Conservation (phyloP, 2,113 vertebrate genomes). For the Pandion haliaetus region DNA sequence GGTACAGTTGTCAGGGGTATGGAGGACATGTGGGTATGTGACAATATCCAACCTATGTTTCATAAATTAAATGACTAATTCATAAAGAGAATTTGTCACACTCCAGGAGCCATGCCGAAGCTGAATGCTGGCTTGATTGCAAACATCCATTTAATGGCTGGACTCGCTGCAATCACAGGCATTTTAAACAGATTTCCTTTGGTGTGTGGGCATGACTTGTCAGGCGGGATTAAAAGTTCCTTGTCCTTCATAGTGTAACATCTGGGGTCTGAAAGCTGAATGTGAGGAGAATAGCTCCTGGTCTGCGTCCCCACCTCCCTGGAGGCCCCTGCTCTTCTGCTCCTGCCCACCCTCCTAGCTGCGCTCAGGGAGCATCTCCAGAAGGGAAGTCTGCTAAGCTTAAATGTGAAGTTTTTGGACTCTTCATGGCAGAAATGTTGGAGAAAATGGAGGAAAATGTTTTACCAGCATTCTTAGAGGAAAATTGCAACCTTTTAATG, state of each 20-base stretch:
- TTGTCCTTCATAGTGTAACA: not conserved
- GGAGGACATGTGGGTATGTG: not conserved
- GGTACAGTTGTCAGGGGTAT: not conserved
- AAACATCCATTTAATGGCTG: constrained; percentile 23
- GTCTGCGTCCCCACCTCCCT: not conserved
- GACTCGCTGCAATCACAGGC: not conserved
- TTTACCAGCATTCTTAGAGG: not conserved
- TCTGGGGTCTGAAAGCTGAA: not conserved
- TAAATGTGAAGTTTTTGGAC: not conserved
- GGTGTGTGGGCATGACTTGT: not conserved
- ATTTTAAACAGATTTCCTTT: not conserved
- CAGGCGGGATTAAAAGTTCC: constrained; percentile 2
- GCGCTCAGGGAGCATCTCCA: not conserved
- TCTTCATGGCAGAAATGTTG: not conserved
- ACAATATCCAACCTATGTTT: constrained; percentile 40
- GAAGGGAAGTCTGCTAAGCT: not conserved
- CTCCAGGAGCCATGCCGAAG: not conserved
- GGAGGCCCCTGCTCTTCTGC: rapidly evolving
- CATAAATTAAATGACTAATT: constrained; percentile 58
- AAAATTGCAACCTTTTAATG: not conserved
- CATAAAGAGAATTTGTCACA: constrained; percentile 39
- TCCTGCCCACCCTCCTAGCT: not conserved
- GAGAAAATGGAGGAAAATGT: not conserved
- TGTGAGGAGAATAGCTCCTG: not conserved
- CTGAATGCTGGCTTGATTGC: constrained; percentile 59